These are phyloP conservation scores for Serranus cabrilla DNA, from an alignment of 2,797 vertebrate genomes.

Conservation along the genomic window DNA sequence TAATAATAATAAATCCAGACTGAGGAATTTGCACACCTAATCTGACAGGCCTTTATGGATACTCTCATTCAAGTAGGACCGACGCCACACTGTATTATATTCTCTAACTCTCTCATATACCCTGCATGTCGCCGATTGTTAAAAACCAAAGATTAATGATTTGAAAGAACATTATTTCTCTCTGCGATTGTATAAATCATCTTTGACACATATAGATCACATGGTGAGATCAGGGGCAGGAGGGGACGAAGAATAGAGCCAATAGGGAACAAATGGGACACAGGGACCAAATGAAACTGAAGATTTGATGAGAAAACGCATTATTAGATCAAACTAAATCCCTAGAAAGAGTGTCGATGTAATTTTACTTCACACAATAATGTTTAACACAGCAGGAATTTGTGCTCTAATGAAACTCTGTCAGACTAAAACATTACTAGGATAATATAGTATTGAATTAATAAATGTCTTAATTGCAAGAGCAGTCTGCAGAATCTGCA, in stretches of 20 bases:
- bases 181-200: conserved; percentile 66
- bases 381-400: conserved; percentile 11
- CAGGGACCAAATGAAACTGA: conserved; percentile 35
- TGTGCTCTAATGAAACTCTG: conserved; percentile 23
- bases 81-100: conserved; percentile 64
- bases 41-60: conserved; percentile 82
- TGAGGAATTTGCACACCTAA: conserved; percentile 78
- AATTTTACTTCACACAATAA: conserved; percentile 30
- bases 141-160: conserved; percentile 72
- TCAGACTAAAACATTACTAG: conserved; percentile 3
- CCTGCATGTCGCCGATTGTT: conserved; percentile 55
- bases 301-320: conserved; percentile 37
- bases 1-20: conserved; percentile 81
- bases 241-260: not conserved
- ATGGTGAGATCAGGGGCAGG: conserved; percentile 35
- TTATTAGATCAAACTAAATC: conserved; percentile 34
- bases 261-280: conserved; percentile 35
- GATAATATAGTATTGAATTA: conserved; percentile 27
- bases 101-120: conserved; percentile 60
- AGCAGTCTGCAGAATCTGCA: not conserved
- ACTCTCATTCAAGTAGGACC: conserved; percentile 73
- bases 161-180: conserved; percentile 64
- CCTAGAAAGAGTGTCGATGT: conserved; percentile 4
- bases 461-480: conserved; percentile 36
- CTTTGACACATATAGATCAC: conserved; percentile 67